Evolutionary conservation across 1,140 invertebrate species (phyloP), one percentile per base, ranked within the genome.

Genomic region (Neocloeon triangulifer): DNA sequence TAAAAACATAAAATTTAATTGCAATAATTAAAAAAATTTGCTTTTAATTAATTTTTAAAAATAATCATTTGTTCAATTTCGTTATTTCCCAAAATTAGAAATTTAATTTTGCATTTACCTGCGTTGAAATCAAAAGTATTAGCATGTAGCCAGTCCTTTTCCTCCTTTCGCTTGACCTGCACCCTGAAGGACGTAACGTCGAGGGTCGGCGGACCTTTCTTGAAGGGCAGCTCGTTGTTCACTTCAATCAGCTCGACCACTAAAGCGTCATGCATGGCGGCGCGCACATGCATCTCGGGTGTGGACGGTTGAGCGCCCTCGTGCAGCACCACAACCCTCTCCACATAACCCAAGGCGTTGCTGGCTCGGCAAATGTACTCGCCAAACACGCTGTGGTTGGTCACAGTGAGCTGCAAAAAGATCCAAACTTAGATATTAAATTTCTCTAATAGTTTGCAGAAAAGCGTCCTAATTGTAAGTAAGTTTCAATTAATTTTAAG

Each of bases 281-380:
- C n/a, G n/a, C n/a, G n/a, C n/a, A n/a, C n/a, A n/a, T 33, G 19
- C 36, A 39, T 13, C 19, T n/a, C 33, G 0, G 62, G 63, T 3
- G 51, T 38, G 4, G 51, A 44, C 0, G 63, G 61, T 40, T 61
- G 56, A 5, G 51, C 47, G 19, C 62, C 63, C 37, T 57, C 40
- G 19, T 56, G 46, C 19, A 67, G 40, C 3, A 43, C 48, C 16
- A 59, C 57, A 8, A 48, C 45, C 6, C 58, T 47, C 33, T 61
- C 55, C 21, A 61, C 45, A 33, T 45, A 50, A 9, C 63, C 64
- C 37, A 60, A 40, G 19, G 42, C 43, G 39, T 67, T 67, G 20
- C 43, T 43, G 0, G 58, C 63, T 10, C 50, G 47, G 40, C 64
- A 67, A 17, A 53, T 48, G 42, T 64, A 66, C 32, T 54, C 53